Percentiles rank a stretch among this genome's conserved stretches.
phyloP scores from a whole-genome alignment of 2,888 invertebrate genomes.

The Thyatira batis region DNA sequence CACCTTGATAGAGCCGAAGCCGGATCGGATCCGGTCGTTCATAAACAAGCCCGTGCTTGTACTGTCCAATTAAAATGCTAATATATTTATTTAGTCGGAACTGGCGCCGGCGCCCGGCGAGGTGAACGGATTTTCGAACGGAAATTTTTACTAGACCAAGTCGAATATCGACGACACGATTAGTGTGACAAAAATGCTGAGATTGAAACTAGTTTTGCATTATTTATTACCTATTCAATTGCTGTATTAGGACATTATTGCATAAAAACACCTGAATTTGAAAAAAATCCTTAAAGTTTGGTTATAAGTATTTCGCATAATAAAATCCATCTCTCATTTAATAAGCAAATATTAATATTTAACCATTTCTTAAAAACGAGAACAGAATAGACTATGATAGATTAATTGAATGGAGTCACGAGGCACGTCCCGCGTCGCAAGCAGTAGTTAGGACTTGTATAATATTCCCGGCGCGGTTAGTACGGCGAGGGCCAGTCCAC shows the following conservation, averaged over 20 bases:
- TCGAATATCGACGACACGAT: neutral
- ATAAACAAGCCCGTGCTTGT: slow-evolving; percentile 11
- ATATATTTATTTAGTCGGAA: slow-evolving; percentile 10
- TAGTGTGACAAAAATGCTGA: neutral
- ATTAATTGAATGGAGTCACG: too few species aligned
- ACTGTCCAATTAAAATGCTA: slow-evolving; percentile 8
- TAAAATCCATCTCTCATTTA: too few species aligned
- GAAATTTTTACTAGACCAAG: neutral
- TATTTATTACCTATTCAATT: too few species aligned
- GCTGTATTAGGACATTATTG: too few species aligned
- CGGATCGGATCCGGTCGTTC: neutral
- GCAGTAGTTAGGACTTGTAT: neutral
- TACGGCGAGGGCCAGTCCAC: neutral
- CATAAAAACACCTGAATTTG: too few species aligned
- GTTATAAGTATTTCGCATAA: too few species aligned
- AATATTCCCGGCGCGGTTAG: neutral
- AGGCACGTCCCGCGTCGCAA: too few species aligned
- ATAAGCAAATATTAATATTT: too few species aligned
- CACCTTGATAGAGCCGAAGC: neutral
- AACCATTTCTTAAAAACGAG: too few species aligned
- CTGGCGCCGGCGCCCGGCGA: slow-evolving; percentile 3
- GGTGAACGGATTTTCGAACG: neutral
- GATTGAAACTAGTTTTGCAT: neutral
- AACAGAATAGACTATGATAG: too few species aligned
- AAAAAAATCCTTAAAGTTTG: too few species aligned